Base-by-base conservation (phyloP, 2,888 invertebrate species). In the Onchidella celtica region DNA sequence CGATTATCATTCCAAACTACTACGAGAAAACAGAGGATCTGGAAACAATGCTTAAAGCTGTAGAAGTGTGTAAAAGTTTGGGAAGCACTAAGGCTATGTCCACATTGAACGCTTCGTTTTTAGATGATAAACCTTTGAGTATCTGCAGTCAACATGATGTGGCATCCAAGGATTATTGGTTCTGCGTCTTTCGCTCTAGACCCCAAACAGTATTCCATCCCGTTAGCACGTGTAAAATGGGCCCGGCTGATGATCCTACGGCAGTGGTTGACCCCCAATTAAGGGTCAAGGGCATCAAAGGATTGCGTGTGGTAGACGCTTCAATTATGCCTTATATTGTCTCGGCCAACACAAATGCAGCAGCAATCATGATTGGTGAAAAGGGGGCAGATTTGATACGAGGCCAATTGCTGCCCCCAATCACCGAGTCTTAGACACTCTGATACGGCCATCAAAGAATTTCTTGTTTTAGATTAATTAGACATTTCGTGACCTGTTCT, bases 1-100 rank as follows among this genome's bases (percentile, higher is more conserved):
- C 97, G 0, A 91, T 96, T 55, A 97, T 99, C 92, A 95, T 98
- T 93, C 97, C 98, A 0, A 97, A 98, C 90, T 99, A 99, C 92
- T 97, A 98, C 84, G 93, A 95, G 36, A 92, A 95, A 9, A 89
- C 93, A 0, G 93, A 94, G 55, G 97, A 97, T 90, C 92, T 96
- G 14, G 86, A 87, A 66, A 63, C 77, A 6, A 47, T 84, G 0
- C 29, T 85, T 0, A 47, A 79, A 65, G 86, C 86, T 82, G 9
- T 75, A 3, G 47, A 75, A n/a, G 47, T 83, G 21, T 79, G 79
- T 63, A 55, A 79, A 59, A 80, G 61, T 21, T 3, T 83, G 36
- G 11, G 61, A 3, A n/a, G 47, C 0, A 79, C 72, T 3, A 40
- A 70, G 3, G 63, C 72, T 0, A 17, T 83, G 6, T 66, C 75